Percentiles rank a stretch among this genome's conserved stretches.
Conservation (phyloP, 2,797 vertebrate species). For the Zenarchopterus dispar region DNA sequence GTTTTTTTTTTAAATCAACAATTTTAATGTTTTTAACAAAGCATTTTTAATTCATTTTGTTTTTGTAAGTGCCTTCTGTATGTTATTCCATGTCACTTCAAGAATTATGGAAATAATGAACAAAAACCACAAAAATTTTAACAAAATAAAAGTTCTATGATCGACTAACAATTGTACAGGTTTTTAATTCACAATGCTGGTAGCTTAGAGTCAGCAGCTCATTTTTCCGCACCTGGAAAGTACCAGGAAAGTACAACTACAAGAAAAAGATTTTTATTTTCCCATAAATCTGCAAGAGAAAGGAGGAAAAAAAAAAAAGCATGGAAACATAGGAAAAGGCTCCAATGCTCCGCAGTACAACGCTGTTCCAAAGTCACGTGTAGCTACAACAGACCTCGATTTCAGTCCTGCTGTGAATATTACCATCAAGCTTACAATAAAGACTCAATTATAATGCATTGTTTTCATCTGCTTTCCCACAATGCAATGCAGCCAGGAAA, state of each 20-base stretch:
- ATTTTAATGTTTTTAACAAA: constrained; percentile 81
- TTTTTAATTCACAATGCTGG: too few species aligned
- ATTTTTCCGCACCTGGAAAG: constrained; percentile 12
- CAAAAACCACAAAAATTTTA: constrained; percentile 62
- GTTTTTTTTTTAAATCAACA: constrained; percentile 68
- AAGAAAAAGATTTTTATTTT: constrained; percentile 3
- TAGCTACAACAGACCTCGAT: constrained; percentile 55
- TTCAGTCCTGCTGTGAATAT: constrained; percentile 23
- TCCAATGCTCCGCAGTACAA: constrained; percentile 3
- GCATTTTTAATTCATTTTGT: constrained; percentile 83
- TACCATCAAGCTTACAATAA: too few species aligned
- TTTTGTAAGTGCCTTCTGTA: constrained; percentile 99
- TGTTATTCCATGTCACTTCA: constrained; percentile 85
- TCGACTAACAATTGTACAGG: constrained; percentile 32
- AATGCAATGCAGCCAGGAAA: too few species aligned
- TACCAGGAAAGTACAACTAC: constrained; percentile 21
- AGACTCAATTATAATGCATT: too few species aligned
- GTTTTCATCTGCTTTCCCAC: too few species aligned
- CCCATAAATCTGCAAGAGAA: constrained; percentile 9
- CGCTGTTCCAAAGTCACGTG: constrained; percentile 56
- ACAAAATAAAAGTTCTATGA: constrained; percentile 76
- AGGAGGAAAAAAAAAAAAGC: constrained; percentile 17
- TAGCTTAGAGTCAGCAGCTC: background rate
- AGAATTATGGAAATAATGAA: constrained; percentile 74
- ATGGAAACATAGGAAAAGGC: constrained; percentile 35